Evolutionary conservation across 2,113 vertebrate species (phyloP).

Genomic region (Mesocricetus auratus): DNA sequence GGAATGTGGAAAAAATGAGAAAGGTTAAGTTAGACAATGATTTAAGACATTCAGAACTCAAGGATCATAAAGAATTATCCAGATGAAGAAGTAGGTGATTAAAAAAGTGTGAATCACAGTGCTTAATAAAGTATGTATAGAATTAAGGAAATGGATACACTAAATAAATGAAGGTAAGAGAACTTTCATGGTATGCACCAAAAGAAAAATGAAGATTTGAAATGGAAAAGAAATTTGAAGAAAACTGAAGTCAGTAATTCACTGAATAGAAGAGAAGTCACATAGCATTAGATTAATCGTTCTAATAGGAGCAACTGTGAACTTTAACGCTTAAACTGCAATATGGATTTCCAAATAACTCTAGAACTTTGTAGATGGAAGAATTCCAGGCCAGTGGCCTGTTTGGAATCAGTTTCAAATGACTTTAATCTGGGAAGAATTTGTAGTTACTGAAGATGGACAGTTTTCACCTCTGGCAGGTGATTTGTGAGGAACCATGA

Average conservation of each 20-base stretch:
- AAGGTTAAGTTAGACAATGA: background rate
- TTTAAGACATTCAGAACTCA: background rate
- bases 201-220: background rate
- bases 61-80: background rate
- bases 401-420: background rate
- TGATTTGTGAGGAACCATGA: background rate
- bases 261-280: background rate
- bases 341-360: background rate
- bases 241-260: background rate
- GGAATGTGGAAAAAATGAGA: too few relatives aligned
- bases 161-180: background rate
- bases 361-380: background rate
- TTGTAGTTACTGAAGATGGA: background rate
- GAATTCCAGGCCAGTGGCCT: background rate
- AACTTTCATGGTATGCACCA: background rate
- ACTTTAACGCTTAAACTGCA: background rate
- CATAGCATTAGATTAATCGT: background rate
- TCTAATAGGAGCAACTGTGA: rapidly evolving
- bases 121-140: background rate
- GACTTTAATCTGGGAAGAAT: background rate
- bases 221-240: background rate
- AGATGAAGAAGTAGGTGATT: background rate
- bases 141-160: background rate
- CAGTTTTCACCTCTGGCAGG: background rate
- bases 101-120: background rate